Conservation (phyloP, 35 echinoderm and acorn worm species). For the Strongylocentrotus purpuratus region DNA sequence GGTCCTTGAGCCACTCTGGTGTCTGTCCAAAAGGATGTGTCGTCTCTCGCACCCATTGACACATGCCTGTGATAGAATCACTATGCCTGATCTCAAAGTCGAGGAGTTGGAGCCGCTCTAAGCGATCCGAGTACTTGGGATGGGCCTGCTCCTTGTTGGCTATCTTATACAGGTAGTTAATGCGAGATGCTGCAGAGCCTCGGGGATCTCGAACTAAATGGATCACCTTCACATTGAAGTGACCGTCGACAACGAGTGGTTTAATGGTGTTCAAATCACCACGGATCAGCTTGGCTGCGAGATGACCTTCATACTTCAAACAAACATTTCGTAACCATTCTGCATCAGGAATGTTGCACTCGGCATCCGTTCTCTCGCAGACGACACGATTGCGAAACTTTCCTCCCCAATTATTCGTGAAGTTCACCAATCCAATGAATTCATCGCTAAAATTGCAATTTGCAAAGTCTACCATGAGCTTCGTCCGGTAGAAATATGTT, state of each 20-base stretch:
- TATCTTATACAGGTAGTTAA: background rate
- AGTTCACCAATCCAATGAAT: background rate
- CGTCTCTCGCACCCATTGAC: conserved; percentile 60
- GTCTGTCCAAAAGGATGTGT: background rate
- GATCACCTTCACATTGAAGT: conserved; percentile 78
- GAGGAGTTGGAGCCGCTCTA: conserved; percentile 16
- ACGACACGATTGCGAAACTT: background rate
- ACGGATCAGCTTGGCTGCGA: conserved; percentile 65
- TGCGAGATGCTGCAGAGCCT: conserved; percentile 67
- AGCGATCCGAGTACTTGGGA: background rate
- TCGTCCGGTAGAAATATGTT: background rate
- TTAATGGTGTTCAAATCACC: conserved; percentile 59
- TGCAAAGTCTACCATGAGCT: background rate
- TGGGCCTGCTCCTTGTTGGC: background rate
- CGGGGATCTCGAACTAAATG: conserved; percentile 89
- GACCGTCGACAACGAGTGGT: conserved; percentile 49
- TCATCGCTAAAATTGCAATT: conserved; percentile 4
- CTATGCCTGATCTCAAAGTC: background rate
- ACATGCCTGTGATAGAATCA: conserved; percentile 72
- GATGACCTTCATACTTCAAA: background rate
- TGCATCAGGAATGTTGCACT: conserved; percentile 34
- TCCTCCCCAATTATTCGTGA: background rate
- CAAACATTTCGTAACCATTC: conserved; percentile 42
- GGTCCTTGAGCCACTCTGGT: conserved; percentile 53
- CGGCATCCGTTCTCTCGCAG: background rate